Evolutionary conservation across 2,888 invertebrate genomes (phyloP), one percentile per base, ranked within the genome.

Genomic region (Patella ulyssiponensis): DNA sequence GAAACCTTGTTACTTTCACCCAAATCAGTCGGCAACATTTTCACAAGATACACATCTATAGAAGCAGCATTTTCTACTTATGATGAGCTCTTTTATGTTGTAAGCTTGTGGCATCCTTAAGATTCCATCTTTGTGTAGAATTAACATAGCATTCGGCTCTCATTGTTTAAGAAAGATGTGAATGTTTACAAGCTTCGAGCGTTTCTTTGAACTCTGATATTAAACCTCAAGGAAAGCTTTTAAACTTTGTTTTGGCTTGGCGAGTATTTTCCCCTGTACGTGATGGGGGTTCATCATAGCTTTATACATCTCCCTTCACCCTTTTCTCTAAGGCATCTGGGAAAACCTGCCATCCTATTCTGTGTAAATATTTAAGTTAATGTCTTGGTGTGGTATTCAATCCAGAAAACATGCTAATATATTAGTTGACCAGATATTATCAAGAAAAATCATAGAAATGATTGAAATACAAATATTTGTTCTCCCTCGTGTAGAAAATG

Each of bases 191-290:
- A n/a, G 73, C 73, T 73, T 73, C 23, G 20, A 73, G 54, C 53
- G 20, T 73, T 73, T 23, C 73, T 73, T 73, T 73, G 73, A 73
- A 73, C 51, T 15, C 23, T 53, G 73, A 73, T 73, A 52, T 23
- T 53, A 73, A 73, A 73, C 73, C 51, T 54, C 23, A 23, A 23
- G 73, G 52, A 73, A 73, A 53, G 54, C 73, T 52, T 73, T 73
- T 73, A 73, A 73, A 73, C 73, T 73, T 73, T 73, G 51, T 52
- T 73, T 73, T 73, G 73, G 73, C 73, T 54, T 54, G 54, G n/a
- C 54, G 20, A 54, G 73, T 73, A 73, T 73, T 73, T 73, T 71
- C 54, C 52, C 14, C 51, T 4, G 20, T 54, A 64, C 64, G 64
- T 64, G 64, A 20, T 64, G 64, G 64, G 64, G 64, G 64, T 64